A percentile compares a stretch with the other conserved stretches of the same genome.
Evolutionary conservation across 2,113 vertebrate species (phyloP).

Genomic region (Megaleporinus macrocephalus): DNA sequence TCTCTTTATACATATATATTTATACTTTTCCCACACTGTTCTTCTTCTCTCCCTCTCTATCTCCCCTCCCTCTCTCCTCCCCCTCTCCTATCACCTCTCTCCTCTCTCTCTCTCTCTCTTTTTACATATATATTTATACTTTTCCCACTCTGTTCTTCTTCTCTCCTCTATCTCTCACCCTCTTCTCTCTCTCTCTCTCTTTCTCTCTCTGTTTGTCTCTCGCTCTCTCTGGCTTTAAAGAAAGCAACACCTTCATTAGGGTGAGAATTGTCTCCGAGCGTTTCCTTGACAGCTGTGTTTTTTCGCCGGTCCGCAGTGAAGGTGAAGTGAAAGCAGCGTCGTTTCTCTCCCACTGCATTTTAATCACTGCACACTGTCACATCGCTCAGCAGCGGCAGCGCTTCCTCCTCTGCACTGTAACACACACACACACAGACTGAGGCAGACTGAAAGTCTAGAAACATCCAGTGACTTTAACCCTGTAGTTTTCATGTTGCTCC

Average conservation of each 20-base stretch:
- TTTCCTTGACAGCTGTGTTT: background rate
- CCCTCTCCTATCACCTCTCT: no score
- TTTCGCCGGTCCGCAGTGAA: background rate
- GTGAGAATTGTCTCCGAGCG: background rate
- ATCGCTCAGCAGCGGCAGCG: background rate
- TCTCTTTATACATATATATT: no score
- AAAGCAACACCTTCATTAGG: background rate
- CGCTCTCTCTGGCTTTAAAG: background rate
- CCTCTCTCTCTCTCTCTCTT: background rate
- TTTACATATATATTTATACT: no score
- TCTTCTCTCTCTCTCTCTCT: slow-evolving; percentile 1
- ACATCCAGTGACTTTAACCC: background rate
- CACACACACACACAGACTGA: background rate
- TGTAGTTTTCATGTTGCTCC: no score
- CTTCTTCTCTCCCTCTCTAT: background rate
- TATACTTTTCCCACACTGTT: background rate
- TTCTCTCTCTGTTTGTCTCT: background rate
- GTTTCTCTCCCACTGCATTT: background rate
- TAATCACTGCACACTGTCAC: background rate
- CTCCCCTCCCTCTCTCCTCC: background rate
- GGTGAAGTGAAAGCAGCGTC: background rate
- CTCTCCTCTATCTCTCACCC: background rate
- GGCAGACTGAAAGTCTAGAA: background rate
- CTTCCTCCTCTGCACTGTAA: slow-evolving; percentile 2
- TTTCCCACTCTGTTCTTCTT: no score